Evolutionary conservation across 2,113 vertebrate genomes (phyloP), one percentile per base, ranked within the genome.

Genomic region (Callocephalon fimbriatum): DNA sequence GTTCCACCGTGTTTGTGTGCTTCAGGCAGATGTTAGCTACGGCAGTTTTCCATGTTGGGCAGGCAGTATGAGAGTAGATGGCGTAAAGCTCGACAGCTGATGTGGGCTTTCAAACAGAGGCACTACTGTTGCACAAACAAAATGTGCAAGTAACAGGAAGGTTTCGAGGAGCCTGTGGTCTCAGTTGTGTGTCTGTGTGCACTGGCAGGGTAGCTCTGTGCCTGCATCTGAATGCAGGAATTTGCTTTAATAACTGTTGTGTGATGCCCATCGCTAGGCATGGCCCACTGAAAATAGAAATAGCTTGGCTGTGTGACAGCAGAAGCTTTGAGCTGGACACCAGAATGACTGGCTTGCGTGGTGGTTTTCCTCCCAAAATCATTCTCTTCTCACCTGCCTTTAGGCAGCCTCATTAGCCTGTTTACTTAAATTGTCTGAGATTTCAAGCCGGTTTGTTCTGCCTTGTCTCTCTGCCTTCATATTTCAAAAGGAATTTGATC

Each of bases 401-500:
- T 77, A 56, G 56, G 61, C 81, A 70, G n/a, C 83, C 71, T 58
- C 83, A 94, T 96, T 87, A 91, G 44, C 53, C 68, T 74, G 82
- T 86, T 93, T 79, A 56, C 86, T 73, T 93, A 72, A 91, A 82
- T 68, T 86, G 66, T 61, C 53, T 16, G 79, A 87, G 76, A 91
- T 95, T 94, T 89, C 65, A 31, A 72, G 70, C 35, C 20, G 45
- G 86, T 95, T 95, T 93, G 47, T 91, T 95, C 48, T 92, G 86
- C 76, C 70, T 91, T 84, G 85, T 94, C 56, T 91, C 90, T 75
- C 38, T 92, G 61, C 83, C 53, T 94, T 91, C 76, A n/a, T 95
- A 92, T 87, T 94, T 90, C 86, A 71, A 61, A 74, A 86, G 77
- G 80, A 95, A 91, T 95, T 95, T 96, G 86, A 79, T 97, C 93